Conservation (phyloP, 1,140 invertebrate genomes). For the Neelides sp. region DNA sequence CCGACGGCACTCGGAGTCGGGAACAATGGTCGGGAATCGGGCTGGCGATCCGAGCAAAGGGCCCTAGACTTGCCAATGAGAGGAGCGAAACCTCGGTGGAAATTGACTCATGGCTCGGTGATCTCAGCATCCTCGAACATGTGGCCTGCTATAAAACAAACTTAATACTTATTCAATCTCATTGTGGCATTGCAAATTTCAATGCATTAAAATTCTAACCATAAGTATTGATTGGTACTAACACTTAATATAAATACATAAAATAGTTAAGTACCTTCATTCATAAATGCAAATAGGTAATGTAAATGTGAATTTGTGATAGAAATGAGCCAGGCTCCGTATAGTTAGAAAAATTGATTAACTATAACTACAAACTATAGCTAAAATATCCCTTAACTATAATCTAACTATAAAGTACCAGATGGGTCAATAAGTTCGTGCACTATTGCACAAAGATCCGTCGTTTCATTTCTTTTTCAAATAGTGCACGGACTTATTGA, state of each 20-base stretch:
- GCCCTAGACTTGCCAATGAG: conserved; percentile 58
- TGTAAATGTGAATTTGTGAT: not conserved
- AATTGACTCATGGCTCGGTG: conserved; percentile 67
- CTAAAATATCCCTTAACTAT: too few relatives aligned
- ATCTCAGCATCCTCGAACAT: conserved; percentile 47
- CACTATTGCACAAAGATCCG: too few relatives aligned
- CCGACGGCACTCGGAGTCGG: conserved; percentile 31
- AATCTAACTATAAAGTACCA: not conserved
- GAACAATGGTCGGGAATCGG: conserved; percentile 48
- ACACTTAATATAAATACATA: not conserved
- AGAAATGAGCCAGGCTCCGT: not conserved
- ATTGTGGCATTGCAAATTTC: conserved; percentile 1
- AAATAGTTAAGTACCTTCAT: not conserved
- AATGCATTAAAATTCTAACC: not conserved
- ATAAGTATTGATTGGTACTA: not conserved
- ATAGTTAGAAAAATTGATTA: too few relatives aligned
- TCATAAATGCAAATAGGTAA: too few relatives aligned
- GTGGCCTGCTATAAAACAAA: conserved; percentile 23
- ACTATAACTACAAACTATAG: too few relatives aligned
- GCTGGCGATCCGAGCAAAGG: conserved; percentile 52
- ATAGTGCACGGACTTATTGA: too few relatives aligned
- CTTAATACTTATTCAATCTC: not conserved
- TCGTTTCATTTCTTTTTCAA: too few relatives aligned
- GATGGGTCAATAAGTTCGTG: too few relatives aligned
- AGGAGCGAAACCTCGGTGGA: conserved; percentile 67